These are phyloP conservation scores for Empidonax alnorum DNA, from an alignment of 2,113 vertebrate genomes.

Conservation along the genomic window DNA sequence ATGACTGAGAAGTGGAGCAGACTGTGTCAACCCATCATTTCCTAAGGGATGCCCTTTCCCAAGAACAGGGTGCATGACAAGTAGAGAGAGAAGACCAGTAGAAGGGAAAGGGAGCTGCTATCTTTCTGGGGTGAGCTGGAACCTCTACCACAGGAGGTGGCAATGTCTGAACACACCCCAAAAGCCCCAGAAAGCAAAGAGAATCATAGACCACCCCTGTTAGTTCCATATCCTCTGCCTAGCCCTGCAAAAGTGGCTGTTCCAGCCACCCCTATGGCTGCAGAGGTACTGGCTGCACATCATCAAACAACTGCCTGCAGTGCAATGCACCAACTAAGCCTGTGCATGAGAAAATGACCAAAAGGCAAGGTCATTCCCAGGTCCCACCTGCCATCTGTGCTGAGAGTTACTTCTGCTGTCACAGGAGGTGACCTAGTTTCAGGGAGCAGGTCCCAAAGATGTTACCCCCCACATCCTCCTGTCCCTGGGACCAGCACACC, in stretches of 20 bases:
- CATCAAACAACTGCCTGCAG: not conserved
- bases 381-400: constrained; percentile 23
- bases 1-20: not conserved
- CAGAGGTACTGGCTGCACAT: not conserved
- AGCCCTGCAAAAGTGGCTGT: not conserved
- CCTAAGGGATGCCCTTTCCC: not conserved
- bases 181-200: not conserved
- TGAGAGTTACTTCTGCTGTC: not conserved
- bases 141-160: not conserved
- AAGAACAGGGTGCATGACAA: not conserved
- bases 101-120: not conserved
- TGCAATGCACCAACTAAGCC: not conserved
- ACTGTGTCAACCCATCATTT: not conserved
- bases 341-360: not conserved
- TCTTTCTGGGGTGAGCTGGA: not conserved
- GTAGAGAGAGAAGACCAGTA: not conserved
- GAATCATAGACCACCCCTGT: not conserved
- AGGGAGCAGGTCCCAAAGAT: not conserved
- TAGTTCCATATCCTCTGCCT: not conserved
- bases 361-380: not conserved
- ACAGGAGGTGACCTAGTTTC: constrained; percentile 54
- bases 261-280: not conserved
- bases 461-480: not conserved
- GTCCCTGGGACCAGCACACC: constrained; percentile 10
- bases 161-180: not conserved